Percentiles rank a stretch among this genome's conserved stretches.
These are phyloP conservation scores for Itoplectis maculator DNA, from an alignment of 2,888 invertebrate species.

Conservation along the genomic window DNA sequence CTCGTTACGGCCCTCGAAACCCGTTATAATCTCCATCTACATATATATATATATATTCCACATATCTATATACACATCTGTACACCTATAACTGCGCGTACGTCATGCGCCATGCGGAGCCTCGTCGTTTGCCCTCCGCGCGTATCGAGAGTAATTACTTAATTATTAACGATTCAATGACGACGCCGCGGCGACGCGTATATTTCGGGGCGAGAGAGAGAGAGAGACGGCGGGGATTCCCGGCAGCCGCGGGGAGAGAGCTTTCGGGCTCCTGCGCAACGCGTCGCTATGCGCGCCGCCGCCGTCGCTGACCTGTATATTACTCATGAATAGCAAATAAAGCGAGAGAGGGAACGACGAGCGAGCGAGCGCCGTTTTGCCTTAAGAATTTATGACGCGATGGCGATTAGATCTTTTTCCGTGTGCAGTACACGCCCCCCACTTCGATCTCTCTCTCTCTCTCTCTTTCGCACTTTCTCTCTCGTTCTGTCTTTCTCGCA, in stretches of 20 bases:
- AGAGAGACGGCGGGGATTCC: too few species aligned
- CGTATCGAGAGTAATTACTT: constrained; percentile 46
- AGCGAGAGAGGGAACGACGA: constrained; percentile 49
- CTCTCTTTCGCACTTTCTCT: too few species aligned
- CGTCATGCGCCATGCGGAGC: not conserved
- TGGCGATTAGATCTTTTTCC: constrained; percentile 63
- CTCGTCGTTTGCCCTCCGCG: not conserved
- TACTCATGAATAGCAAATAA: constrained; percentile 66
- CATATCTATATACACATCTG: too few species aligned
- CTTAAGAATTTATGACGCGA: constrained; percentile 61
- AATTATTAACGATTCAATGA: constrained; percentile 58
- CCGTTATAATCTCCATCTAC: not conserved
- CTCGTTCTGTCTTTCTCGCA: too few species aligned
- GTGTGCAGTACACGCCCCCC: constrained; percentile 46
- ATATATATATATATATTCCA: not conserved
- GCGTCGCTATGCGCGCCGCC: not conserved
- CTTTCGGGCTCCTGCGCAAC: too few species aligned
- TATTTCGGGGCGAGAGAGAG: constrained; percentile 5
- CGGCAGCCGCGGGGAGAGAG: too few species aligned
- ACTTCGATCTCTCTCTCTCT: constrained; percentile 5
- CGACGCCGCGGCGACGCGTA: not conserved
- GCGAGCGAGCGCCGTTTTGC: constrained; percentile 42
- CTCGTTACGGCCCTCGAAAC: constrained; percentile 38
- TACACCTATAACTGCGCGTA: not conserved
- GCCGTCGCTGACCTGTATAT: constrained; percentile 40